These are phyloP conservation scores for Pherbina coryleti DNA, from an alignment of 2,888 invertebrate species.

Conservation along the genomic window DNA sequence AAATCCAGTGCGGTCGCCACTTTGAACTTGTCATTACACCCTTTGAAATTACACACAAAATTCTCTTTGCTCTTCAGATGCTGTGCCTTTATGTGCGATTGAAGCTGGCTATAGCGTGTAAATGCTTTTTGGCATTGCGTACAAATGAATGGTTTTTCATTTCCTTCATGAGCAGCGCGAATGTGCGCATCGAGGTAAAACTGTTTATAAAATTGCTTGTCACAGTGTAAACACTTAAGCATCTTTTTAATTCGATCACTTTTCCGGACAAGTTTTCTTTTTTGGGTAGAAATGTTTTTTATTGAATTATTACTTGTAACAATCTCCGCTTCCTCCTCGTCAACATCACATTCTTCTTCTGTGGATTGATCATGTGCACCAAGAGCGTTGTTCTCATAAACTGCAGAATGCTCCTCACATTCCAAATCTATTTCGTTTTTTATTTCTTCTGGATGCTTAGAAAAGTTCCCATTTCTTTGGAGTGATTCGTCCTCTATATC, in stretches of 20 bases:
- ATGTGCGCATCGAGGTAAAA: conserved; percentile 63
- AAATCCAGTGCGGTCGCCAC: conserved; percentile 41
- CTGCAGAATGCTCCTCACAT: conserved; percentile 26
- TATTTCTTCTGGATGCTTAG: conserved; percentile 20
- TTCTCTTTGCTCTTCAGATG: conserved; percentile 49
- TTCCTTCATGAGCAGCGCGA: conserved; percentile 60
- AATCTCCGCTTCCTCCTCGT: conserved; percentile 33
- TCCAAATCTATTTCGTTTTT: conserved; percentile 41
- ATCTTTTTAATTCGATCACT: conserved; percentile 50
- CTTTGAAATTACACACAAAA: conserved; percentile 44
- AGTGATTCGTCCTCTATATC: conserved; percentile 39
- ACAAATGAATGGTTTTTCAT: conserved; percentile 62
- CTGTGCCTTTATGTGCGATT: conserved; percentile 55
- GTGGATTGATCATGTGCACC: conserved; percentile 25
- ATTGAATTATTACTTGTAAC: background rate
- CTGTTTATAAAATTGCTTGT: conserved; percentile 61
- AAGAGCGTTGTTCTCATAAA: conserved; percentile 37
- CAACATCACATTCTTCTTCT: conserved; percentile 43
- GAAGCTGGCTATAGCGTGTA: conserved; percentile 58
- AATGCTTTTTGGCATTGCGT: conserved; percentile 57
- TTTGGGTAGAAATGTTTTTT: background rate
- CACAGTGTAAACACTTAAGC: conserved; percentile 52
- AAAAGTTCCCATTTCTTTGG: conserved; percentile 38
- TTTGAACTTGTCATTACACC: conserved; percentile 45
- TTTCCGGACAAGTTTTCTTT: conserved; percentile 35